These are phyloP conservation scores for Diorhabda elongata DNA, from an alignment of 1,140 invertebrate genomes.

Conservation along the genomic window DNA sequence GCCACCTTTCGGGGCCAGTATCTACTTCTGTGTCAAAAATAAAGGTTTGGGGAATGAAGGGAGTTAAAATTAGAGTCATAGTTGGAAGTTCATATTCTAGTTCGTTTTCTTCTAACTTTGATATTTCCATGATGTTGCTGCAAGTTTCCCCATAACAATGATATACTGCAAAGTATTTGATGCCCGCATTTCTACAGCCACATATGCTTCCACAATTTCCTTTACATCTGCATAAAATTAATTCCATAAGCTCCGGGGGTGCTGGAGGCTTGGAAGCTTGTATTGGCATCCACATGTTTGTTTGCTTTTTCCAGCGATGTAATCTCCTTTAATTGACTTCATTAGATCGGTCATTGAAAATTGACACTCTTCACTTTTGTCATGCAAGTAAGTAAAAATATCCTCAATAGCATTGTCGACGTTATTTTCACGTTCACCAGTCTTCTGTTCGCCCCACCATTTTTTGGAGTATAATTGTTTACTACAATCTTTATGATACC, in stretches of 20 bases:
- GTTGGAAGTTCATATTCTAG: not conserved
- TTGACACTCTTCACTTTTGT: not conserved
- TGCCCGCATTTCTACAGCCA: not conserved
- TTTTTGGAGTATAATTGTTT: constrained; percentile 29
- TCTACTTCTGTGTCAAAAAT: not conserved
- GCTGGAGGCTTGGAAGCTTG: not conserved
- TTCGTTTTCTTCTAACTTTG: too few species aligned
- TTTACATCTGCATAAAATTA: not conserved
- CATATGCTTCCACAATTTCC: not conserved
- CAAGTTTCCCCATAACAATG: too few species aligned
- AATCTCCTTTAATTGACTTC: too few species aligned
- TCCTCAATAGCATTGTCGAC: constrained; percentile 1
- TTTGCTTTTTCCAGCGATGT: too few species aligned
- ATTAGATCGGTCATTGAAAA: too few species aligned
- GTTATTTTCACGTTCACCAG: not conserved
- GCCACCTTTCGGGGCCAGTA: too few species aligned
- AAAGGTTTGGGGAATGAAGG: not conserved
- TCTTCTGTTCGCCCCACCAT: not conserved
- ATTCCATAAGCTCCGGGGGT: not conserved
- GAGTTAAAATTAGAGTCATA: not conserved
- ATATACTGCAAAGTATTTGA: not conserved
- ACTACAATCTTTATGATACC: constrained; percentile 16
- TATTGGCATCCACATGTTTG: not conserved
- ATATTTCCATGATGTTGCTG: too few species aligned
- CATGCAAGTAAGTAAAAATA: constrained; percentile 9